A percentile compares a stretch with the other conserved stretches of the same genome.
Evolutionary conservation across 2,888 invertebrate genomes (phyloP).

Genomic region (Palloptera scutellata): DNA sequence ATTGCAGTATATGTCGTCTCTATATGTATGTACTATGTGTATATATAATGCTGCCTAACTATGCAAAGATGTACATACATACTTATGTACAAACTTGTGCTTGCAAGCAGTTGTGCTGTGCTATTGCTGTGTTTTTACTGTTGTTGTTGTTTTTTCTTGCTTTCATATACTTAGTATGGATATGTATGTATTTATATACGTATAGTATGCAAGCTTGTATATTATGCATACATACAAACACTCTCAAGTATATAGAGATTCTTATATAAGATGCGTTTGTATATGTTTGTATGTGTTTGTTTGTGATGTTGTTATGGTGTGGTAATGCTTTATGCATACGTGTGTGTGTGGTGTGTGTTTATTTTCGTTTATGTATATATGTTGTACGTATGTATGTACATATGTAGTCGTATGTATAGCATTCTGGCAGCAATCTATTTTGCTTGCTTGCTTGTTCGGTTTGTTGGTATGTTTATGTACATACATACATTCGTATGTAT

Average conservation of each 20-base stretch:
- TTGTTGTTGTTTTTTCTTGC: slow-evolving; percentile 12
- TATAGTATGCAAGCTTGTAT: not conserved
- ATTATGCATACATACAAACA: too few relatives aligned
- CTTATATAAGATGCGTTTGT: too few relatives aligned
- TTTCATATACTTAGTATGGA: slow-evolving; percentile 3
- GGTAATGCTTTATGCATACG: too few relatives aligned
- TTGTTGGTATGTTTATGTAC: slow-evolving; percentile 28
- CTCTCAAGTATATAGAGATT: too few relatives aligned
- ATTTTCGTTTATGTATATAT: slow-evolving; percentile 17
- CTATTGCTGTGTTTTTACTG: slow-evolving; percentile 9
- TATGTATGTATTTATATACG: slow-evolving; percentile 11
- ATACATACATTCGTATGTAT: not conserved
- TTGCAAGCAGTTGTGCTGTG: not conserved
- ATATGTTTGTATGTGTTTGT: slow-evolving; percentile 13
- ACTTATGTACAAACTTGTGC: too few relatives aligned
- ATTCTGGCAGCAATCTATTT: slow-evolving; percentile 22
- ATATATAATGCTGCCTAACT: not conserved
- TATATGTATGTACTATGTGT: slow-evolving; percentile 3
- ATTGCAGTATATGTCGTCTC: too few relatives aligned
- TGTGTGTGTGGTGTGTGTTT: slow-evolving; percentile 15
- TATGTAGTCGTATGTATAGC: slow-evolving; percentile 13
- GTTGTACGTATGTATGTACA: slow-evolving; percentile 13
- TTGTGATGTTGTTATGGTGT: too few relatives aligned
- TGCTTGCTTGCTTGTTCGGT: slow-evolving; percentile 5
- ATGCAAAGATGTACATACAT: not conserved